Conservation (phyloP, 2,113 vertebrate species). For the Lathamus discolor region DNA sequence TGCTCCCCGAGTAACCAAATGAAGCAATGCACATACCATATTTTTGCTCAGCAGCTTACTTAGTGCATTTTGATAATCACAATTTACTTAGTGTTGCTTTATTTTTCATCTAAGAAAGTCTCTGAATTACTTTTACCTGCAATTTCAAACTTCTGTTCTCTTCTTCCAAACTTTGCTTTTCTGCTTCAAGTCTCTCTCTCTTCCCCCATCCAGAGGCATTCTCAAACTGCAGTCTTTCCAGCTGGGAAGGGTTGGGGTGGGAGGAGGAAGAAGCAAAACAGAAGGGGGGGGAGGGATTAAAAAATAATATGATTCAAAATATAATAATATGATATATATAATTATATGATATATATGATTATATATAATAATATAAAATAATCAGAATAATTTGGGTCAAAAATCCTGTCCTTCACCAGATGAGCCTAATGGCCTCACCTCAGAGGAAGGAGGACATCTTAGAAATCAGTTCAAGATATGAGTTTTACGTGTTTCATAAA, state of each 20-base stretch:
- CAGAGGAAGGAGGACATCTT: not conserved
- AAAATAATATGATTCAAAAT: not conserved
- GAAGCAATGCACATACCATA: not conserved
- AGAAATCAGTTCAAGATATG: not conserved
- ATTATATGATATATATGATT: too few species aligned
- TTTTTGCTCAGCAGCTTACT: not conserved
- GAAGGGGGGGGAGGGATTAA: not conserved
- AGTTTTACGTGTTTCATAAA: not conserved
- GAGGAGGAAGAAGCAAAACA: not conserved
- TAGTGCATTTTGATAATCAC: not conserved
- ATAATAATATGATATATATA: too few species aligned
- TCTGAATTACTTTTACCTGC: slow-evolving; percentile 55
- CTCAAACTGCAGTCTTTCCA: slow-evolving; percentile 38
- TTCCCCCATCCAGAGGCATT: slow-evolving; percentile 23
- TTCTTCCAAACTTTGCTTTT: slow-evolving; percentile 54
- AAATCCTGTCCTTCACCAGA: accelerated
- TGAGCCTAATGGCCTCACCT: not conserved
- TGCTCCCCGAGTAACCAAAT: not conserved
- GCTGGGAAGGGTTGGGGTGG: not conserved
- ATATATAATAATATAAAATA: too few species aligned
- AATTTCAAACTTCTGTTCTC: slow-evolving; percentile 55
- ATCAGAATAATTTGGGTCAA: not conserved
- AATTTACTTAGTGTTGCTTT: not conserved
- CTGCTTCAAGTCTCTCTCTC: not conserved
- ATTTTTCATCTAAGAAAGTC: not conserved